Evolutionary conservation across 2,113 vertebrate genomes (phyloP), one percentile per base, ranked within the genome.

Genomic region (Thamnaconus septentrionalis): DNA sequence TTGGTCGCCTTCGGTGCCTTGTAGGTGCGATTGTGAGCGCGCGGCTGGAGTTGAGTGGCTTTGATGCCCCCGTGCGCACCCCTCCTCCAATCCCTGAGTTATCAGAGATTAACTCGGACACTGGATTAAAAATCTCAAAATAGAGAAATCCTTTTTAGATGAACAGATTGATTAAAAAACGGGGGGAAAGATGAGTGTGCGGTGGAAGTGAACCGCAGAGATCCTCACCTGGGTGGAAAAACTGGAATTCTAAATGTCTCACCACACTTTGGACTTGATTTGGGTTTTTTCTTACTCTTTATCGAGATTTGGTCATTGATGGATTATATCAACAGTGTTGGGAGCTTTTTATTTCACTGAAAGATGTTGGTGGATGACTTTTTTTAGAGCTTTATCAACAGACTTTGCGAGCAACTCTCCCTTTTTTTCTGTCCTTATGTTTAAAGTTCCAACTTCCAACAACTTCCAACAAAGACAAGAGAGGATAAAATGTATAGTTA

Each of bases 61-160:
- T 84, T 86, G 62, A 80, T 68, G 78, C 80, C 59, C 18, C 64
- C 46, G 55, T 66, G 54, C 43, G n/a, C 71, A 75, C 44, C 71
- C 75, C 80, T 83, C 82, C 66, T 78, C 83, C 87, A 88, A 86
- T 89, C 87, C 76, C 79, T 45, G 73, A 72, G n/a, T 61, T 81
- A 80, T 71, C 80, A 87, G 84, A 91, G 90, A 91, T 92, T 91
- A 91, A 85, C 85, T 85, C 85, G 61, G 72, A 79, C 77, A 51
- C 75, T 73, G 90, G 90, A 91, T 91, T 92, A 91, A 90, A 31
- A 90, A 83, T 79, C 85, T 89, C 81, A 82, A 89, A 91, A 90
- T 85, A 88, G 86, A 88, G 87, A 91, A 91, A 91, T 90, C 85
- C 85, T 86, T 89, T 88, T 85, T 79, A 85, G 85, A 88, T 79